These are phyloP conservation scores for Tonatia bakeri DNA, from an alignment of 2,113 vertebrate species.

Conservation along the genomic window DNA sequence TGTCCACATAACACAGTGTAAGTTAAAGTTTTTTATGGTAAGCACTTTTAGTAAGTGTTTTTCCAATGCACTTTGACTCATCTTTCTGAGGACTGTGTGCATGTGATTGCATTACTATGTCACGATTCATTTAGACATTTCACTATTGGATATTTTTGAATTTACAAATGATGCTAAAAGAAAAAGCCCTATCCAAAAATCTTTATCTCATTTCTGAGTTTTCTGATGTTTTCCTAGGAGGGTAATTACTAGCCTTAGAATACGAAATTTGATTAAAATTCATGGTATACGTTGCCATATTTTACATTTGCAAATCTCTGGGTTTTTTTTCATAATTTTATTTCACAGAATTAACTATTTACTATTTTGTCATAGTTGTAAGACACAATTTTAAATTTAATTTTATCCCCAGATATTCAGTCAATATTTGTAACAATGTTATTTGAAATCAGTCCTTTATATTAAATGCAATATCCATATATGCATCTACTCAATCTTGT, in stretches of 20 bases:
- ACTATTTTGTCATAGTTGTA: not conserved
- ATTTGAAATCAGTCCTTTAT: not conserved
- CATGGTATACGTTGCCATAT: not conserved
- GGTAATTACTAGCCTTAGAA: not conserved
- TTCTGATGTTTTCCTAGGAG: not conserved
- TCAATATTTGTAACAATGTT: not conserved
- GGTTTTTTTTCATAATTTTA: not conserved
- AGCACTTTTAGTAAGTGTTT: not conserved
- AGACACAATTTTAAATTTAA: not conserved
- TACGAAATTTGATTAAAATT: conserved; percentile 10
- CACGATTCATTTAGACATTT: not conserved
- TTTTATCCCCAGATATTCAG: not conserved
- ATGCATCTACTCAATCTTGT: not conserved
- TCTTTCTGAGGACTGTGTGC: not conserved
- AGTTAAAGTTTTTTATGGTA: not conserved
- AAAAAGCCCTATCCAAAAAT: not conserved
- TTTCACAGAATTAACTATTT: not conserved
- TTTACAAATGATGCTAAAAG: not conserved
- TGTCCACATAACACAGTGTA: not conserved
- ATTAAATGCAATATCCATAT: not conserved
- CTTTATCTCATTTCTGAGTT: not conserved
- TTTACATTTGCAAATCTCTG: not conserved
- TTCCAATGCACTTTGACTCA: not conserved
- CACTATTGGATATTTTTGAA: not conserved
- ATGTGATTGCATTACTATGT: not conserved